phyloP scores from a whole-genome alignment of 1,140 invertebrate genomes.

The Conopomorpha cramerella region DNA sequence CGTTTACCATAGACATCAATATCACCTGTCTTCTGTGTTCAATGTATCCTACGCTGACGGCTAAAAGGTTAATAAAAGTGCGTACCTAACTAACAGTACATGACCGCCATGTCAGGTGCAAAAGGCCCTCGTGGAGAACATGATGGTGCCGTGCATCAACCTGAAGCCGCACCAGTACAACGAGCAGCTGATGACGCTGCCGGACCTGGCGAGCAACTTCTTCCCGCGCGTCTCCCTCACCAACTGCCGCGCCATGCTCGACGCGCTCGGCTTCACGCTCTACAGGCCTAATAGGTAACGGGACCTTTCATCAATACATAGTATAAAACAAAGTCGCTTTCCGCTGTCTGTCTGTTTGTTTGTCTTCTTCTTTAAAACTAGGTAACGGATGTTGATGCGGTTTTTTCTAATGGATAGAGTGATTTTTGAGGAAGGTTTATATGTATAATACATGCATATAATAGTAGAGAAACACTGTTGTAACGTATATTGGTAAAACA shows the following conservation, averaged over 20 bases:
- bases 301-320: no score
- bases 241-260: constrained; percentile 76
- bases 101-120: constrained; percentile 67
- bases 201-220: constrained; percentile 79
- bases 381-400: no score
- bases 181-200: constrained; percentile 80
- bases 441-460: no score
- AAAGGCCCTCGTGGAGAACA: constrained; percentile 77
- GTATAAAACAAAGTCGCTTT: no score
- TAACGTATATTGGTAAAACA: no score
- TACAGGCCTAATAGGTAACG: constrained; percentile 83
- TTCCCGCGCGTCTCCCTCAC: constrained; percentile 75
- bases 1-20: no score
- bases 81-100: neutral
- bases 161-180: constrained; percentile 80
- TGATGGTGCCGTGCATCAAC: constrained; percentile 84
- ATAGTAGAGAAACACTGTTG: no score
- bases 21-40: neutral
- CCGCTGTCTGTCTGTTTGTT: no score
- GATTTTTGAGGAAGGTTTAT: no score
- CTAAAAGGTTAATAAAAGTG: neutral
- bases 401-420: no score
- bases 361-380: no score
- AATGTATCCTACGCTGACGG: neutral
- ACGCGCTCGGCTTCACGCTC: constrained; percentile 76